phyloP scores from a whole-genome alignment of 2,797 vertebrate genomes.

The Anguilla obscura region DNA sequence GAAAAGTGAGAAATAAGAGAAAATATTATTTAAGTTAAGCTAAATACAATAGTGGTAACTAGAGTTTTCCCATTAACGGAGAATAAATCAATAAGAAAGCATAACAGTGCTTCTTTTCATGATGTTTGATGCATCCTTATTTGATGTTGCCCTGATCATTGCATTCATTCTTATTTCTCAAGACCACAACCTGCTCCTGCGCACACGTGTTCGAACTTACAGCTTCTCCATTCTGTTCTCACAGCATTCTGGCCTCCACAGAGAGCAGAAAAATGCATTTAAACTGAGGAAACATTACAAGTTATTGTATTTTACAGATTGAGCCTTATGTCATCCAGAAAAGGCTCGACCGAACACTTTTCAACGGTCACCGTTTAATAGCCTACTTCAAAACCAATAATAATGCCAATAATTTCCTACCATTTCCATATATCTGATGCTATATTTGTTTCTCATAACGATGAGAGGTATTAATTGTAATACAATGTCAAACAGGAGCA shows the following conservation, averaged over 20 bases:
- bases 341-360: not conserved
- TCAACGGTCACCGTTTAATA: not conserved
- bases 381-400: not conserved
- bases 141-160: not conserved
- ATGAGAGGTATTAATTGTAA: not conserved
- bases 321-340: not conserved
- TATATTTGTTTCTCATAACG: not conserved
- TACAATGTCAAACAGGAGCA: not conserved
- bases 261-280: not conserved
- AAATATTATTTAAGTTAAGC: not conserved
- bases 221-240: not conserved
- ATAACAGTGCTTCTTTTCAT: not conserved
- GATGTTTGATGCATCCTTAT: not conserved
- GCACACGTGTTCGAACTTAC: not conserved
- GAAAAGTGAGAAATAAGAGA: constrained; percentile 9
- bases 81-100: not conserved
- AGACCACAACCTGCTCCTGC: not conserved
- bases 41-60: not conserved
- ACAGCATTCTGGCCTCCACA: not conserved
- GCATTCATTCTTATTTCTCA: not conserved
- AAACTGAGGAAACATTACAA: not conserved
- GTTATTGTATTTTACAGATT: not conserved
- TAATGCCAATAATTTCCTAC: not conserved
- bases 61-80: not conserved
- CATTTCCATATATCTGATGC: not conserved